Percentiles rank a stretch among this genome's conserved stretches.
These are phyloP conservation scores for Athalia rosae DNA, from an alignment of 2,888 invertebrate genomes.

Conservation along the genomic window DNA sequence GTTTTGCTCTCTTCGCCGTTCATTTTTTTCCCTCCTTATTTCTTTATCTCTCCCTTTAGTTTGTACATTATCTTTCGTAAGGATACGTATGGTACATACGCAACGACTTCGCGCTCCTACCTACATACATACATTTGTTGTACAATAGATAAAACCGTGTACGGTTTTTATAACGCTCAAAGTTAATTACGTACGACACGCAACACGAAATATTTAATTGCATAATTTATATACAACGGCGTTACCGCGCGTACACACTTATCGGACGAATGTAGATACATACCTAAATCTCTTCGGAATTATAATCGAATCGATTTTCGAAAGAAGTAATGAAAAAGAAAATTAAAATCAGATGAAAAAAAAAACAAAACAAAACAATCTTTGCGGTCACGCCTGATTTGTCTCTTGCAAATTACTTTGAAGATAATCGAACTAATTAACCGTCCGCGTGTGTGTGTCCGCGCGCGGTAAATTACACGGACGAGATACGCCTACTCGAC, in stretches of 20 bases:
- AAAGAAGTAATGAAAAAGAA: too few relatives aligned
- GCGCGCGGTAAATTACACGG: too few relatives aligned
- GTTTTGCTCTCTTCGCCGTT: not conserved
- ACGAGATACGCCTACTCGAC: too few relatives aligned
- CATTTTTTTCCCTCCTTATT: not conserved
- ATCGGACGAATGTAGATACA: too few relatives aligned
- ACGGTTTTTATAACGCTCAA: too few relatives aligned
- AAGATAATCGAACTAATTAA: too few relatives aligned
- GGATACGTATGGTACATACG: not conserved
- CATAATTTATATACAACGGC: not conserved
- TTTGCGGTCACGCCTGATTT: not conserved
- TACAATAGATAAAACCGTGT: too few relatives aligned
- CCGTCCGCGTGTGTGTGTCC: too few relatives aligned
- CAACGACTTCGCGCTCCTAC: not conserved
- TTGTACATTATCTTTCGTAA: not conserved
- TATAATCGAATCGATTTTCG: not conserved
- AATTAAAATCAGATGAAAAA: not conserved
- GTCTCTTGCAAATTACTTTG: too few relatives aligned
- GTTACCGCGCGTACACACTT: not conserved
- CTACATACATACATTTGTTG: not conserved
- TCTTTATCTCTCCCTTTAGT: not conserved
- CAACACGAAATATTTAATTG: not conserved
- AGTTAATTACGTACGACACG: not conserved
- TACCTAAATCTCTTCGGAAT: not conserved
- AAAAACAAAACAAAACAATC: not conserved